Evolutionary conservation across 2,888 invertebrate genomes (phyloP), one percentile per base, ranked within the genome.

Genomic region (Melanophora roralis): DNA sequence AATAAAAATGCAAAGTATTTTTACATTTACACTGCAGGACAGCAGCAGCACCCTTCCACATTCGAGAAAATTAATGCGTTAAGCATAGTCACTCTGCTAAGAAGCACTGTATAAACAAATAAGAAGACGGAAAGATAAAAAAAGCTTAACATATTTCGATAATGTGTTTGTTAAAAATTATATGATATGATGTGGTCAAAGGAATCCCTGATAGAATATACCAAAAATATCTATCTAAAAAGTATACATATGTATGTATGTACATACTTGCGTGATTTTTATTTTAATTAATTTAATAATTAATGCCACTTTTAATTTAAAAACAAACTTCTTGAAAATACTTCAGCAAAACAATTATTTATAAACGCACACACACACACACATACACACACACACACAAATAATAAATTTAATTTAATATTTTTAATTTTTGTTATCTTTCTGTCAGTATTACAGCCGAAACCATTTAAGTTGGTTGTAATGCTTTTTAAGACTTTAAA

Each of bases 271-370:
- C 27, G 12, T 27, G 7, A n/a, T 65, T 65, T 65, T 72, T 34
- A 53, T 53, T 72, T 72, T 43, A 72, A 72, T 62, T 72, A 72
- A 72, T 62, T 62, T 62, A 71, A 71, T n/a, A n/a, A n/a, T n/a
- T n/a, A n/a, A n/a, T n/a, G n/a, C n/a, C 12, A 6, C 43, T 67
- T 27, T 43, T 21, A 47, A 14, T 36, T 16, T 8, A 45, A 43
- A n/a, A 57, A 57, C 34, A 34, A 57, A 5, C 7, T 34, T 55
- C 34, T 34, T 6, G n/a, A 62, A 51, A 57, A 43, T 16, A 43
- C n/a, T n/a, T n/a, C n/a, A n/a, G n/a, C n/a, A n/a, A n/a, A n/a
- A n/a, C n/a, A n/a, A n/a, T n/a, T n/a, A n/a, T n/a, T n/a, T n/a
- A n/a, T n/a, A n/a, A n/a, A n/a, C n/a, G n/a, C n/a, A n/a, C n/a